These are phyloP conservation scores for Lasaia peninsularis DNA, from an alignment of 1,140 invertebrate genomes.

Conservation along the genomic window DNA sequence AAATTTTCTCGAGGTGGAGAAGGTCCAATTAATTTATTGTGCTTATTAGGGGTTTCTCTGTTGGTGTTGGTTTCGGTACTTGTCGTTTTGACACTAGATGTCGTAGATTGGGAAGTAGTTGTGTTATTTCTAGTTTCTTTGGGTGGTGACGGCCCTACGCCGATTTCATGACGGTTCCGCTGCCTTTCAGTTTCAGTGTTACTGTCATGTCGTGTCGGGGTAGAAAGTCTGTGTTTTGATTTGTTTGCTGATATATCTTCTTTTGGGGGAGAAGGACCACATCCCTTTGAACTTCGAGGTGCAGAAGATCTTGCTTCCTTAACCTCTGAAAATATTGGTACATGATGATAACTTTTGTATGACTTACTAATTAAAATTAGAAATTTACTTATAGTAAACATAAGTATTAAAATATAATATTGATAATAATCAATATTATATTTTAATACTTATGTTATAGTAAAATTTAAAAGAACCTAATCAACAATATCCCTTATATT, in stretches of 20 bases:
- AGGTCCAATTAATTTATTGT: slow-evolving; percentile 57
- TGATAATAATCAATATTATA: no score
- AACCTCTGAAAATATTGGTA: slow-evolving; percentile 26
- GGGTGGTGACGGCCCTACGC: slow-evolving; percentile 62
- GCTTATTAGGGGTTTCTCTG: slow-evolving; percentile 32
- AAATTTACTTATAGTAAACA: no score
- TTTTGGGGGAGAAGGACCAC: slow-evolving; percentile 77
- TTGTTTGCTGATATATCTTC: slow-evolving; percentile 48
- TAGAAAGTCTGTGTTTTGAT: slow-evolving; percentile 36
- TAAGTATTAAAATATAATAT: no score
- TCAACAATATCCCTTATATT: no score
- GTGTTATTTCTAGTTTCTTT: slow-evolving; percentile 38
- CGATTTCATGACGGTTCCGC: slow-evolving; percentile 46
- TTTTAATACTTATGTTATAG: no score
- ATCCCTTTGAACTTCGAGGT: slow-evolving; percentile 77
- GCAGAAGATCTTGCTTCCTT: slow-evolving; percentile 27
- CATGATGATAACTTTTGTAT: no score
- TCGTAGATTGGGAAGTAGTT: slow-evolving; percentile 1
- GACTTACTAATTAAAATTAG: no score
- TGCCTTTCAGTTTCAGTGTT: slow-evolving; percentile 21
- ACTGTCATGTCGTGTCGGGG: slow-evolving; percentile 40
- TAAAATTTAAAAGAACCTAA: no score
- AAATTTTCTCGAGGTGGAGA: slow-evolving; percentile 51
- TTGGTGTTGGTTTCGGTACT: slow-evolving; percentile 17
- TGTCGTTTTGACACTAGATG: slow-evolving; percentile 22